These are phyloP conservation scores for Carassius gibelio DNA, from an alignment of 2,113 vertebrate species.

Conservation along the genomic window DNA sequence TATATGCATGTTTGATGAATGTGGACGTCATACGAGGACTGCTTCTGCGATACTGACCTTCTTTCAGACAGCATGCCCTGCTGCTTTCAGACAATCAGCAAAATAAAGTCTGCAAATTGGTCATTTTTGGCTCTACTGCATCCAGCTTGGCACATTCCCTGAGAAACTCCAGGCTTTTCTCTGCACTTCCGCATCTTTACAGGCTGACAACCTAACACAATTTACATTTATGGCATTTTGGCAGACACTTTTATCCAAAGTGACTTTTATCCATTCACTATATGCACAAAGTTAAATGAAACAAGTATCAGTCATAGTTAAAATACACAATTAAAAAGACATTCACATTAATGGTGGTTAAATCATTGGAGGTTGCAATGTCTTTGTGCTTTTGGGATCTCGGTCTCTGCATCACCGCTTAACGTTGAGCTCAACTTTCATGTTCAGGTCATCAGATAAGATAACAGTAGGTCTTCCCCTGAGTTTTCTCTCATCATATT, in stretches of 20 bases:
- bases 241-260: background rate
- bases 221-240: background rate
- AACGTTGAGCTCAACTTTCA: too few relatives aligned
- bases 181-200: slow-evolving; percentile 37
- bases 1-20: slow-evolving; percentile 11
- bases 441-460: background rate
- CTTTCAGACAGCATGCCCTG: background rate
- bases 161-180: slow-evolving; percentile 39
- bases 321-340: background rate
- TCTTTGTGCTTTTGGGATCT: background rate
- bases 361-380: background rate
- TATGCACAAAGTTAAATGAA: background rate
- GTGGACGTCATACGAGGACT: background rate
- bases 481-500: background rate
- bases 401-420: background rate
- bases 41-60: background rate
- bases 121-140: background rate
- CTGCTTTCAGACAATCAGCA: background rate
- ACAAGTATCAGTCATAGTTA: background rate
- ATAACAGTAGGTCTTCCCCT: background rate
- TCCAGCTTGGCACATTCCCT: slow-evolving; percentile 27
- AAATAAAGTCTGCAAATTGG: slow-evolving; percentile 18
- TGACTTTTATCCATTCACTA: background rate
- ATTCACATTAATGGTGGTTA: background rate
- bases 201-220: slow-evolving; percentile 35